Evolutionary conservation across 1,140 invertebrate genomes (phyloP), one percentile per base, ranked within the genome.

Genomic region (Drosophila nebulosa): DNA sequence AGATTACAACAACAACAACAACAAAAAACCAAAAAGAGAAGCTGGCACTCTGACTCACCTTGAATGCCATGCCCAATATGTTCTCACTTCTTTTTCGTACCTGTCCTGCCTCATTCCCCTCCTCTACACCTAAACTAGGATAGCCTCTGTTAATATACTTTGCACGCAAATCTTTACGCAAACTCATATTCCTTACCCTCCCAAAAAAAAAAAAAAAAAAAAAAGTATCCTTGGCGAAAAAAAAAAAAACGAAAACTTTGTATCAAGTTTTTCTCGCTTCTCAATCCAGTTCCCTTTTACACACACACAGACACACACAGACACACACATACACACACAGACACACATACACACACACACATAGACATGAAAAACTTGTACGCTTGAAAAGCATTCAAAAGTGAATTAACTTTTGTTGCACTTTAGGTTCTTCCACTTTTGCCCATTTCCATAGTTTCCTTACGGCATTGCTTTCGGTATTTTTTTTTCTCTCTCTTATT

Each of bases 391-490:
- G 72, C 79, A 79, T 79, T 84, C 67, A 73, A 79, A 84, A 84
- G 76, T 69, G 76, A 85, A 79, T 85, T 84, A 84, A 84, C 79
- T 85, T 84, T 84, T 85, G 80, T 76, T 84, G 76, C 79, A 84
- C 79, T 84, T 84, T 73, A 64, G 67, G 50, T 57, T 62, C 58
- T 46, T 46, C 39, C 39, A 46, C 74, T 60, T 64, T 50, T 32
- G 21, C 22, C 39, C 16, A 21, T 46, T 46, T 21, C 39, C 16
- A 18, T 30, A 55, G 24, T 55, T 55, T 30, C 21, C 26, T 51
- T 22, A 32, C 1, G 4, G 9, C 12, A 3, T 12, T 18, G 18
- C 46, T 12, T 21, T 14, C 21, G 9, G n/a, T 6, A 6, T 14
- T 22, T 22, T 9, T 18, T 22, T 22, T 2, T 32, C 4, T 32